Evolutionary conservation across 2,113 vertebrate species (phyloP).

Genomic region (Sitta europaea): DNA sequence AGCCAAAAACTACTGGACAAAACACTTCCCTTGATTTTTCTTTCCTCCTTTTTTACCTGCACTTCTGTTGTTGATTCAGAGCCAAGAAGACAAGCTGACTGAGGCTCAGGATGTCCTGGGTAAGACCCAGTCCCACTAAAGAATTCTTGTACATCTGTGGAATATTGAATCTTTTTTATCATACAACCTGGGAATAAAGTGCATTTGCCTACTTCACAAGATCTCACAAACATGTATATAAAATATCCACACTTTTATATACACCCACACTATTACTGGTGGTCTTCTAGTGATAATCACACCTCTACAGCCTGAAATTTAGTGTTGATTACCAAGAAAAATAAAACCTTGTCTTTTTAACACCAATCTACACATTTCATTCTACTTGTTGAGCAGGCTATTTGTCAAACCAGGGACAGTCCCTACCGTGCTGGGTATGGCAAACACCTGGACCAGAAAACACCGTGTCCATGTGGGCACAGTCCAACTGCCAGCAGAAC

Average conservation of each 20-base stretch:
- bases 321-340: neutral
- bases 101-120: neutral
- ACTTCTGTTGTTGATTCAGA: neutral
- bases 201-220: neutral
- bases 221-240: neutral
- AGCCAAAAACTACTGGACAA: no score
- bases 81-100: neutral
- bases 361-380: neutral
- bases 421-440: neutral
- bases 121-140: neutral
- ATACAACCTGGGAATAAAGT: neutral
- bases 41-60: neutral
- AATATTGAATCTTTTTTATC: neutral
- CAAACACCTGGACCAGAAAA: neutral
- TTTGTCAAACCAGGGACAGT: neutral
- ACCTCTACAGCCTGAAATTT: neutral
- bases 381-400: neutral
- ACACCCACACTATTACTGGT: neutral
- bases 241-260: neutral
- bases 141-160: neutral
- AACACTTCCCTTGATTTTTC: no score
- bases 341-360: neutral
- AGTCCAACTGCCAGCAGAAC: neutral
- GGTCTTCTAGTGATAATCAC: neutral
- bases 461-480: accelerated